A percentile compares a stretch with the other conserved stretches of the same genome.
phyloP scores from a whole-genome alignment of 1,140 invertebrate genomes.

The Pseudomyrmex concolor region DNA sequence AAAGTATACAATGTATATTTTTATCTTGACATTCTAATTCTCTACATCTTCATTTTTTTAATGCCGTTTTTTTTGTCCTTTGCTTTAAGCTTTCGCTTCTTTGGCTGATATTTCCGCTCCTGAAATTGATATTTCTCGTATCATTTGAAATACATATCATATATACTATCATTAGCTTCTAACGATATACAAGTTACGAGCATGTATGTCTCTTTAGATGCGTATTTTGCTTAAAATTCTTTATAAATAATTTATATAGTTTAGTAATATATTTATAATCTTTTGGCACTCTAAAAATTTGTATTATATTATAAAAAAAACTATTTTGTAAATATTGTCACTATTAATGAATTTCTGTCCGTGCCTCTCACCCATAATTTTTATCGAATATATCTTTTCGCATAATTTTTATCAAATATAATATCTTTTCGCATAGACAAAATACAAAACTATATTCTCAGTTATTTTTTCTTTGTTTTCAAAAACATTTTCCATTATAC shows the following conservation, averaged over 20 bases:
- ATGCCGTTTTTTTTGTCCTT: slow-evolving; percentile 85
- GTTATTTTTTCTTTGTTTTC: not conserved
- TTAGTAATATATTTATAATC: not conserved
- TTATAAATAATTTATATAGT: slow-evolving; percentile 9
- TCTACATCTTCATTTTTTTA: slow-evolving; percentile 84
- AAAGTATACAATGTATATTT: slow-evolving; percentile 10
- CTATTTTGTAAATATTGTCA: not conserved
- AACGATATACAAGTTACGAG: slow-evolving; percentile 64
- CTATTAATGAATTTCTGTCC: not conserved
- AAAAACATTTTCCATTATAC: slow-evolving; percentile 3
- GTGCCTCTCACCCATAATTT: slow-evolving; percentile 1
- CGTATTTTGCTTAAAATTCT: not conserved
- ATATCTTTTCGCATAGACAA: not conserved
- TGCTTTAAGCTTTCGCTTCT: slow-evolving; percentile 84
- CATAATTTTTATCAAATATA: slow-evolving; percentile 22
- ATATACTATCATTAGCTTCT: slow-evolving; percentile 22
- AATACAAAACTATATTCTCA: slow-evolving; percentile 31
- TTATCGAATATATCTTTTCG: slow-evolving; percentile 2
- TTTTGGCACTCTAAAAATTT: slow-evolving; percentile 40
- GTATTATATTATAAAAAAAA: not conserved
- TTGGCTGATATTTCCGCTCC: slow-evolving; percentile 78
- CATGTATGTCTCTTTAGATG: slow-evolving; percentile 29
- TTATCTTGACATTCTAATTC: slow-evolving; percentile 75
- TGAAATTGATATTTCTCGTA: slow-evolving; percentile 83
- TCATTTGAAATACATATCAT: slow-evolving; percentile 50